Evolutionary conservation across 2,113 vertebrate genomes (phyloP).

Genomic region (Thunnus thynnus): DNA sequence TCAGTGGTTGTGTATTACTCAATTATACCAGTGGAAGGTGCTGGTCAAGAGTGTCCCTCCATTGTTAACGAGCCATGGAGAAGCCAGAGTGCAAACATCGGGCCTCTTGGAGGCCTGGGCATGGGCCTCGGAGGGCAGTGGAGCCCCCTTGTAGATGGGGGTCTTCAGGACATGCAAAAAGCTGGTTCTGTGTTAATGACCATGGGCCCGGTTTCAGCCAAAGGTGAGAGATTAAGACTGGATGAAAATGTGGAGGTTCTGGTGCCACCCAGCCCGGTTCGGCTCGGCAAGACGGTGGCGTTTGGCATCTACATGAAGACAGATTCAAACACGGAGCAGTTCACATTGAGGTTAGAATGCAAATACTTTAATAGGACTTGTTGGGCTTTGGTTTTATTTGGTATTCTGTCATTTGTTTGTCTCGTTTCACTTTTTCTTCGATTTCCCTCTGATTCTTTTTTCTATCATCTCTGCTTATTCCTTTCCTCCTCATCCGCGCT

Average conservation of each 20-base stretch:
- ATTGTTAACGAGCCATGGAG: constrained; percentile 85
- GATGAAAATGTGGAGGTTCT: constrained; percentile 90
- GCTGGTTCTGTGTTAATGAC: constrained; percentile 90
- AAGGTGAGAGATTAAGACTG: constrained; percentile 86
- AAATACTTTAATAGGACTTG: neutral
- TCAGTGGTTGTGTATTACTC: constrained; percentile 92
- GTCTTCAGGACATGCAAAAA: constrained; percentile 84
- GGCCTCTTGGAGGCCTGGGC: constrained; percentile 69
- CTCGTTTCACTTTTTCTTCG: constrained; percentile 12
- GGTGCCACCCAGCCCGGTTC: constrained; percentile 89
- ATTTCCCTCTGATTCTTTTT: constrained; percentile 27
- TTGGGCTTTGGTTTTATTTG: neutral
- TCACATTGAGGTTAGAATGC: constrained; percentile 87
- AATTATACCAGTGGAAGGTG: constrained; percentile 84
- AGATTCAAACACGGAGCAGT: constrained; percentile 87
- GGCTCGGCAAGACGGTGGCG: constrained; percentile 90
- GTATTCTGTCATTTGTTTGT: constrained; percentile 15
- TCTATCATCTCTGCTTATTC: constrained; percentile 31
- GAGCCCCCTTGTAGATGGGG: constrained; percentile 69
- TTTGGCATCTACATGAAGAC: constrained; percentile 90
- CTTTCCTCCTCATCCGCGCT: constrained; percentile 14
- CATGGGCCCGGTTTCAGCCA: constrained; percentile 81
- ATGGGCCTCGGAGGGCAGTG: constrained; percentile 78
- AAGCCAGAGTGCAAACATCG: constrained; percentile 77
- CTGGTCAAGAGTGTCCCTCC: constrained; percentile 85